Conservation (phyloP, 2,113 vertebrate genomes). For the Platichthys flesus region DNA sequence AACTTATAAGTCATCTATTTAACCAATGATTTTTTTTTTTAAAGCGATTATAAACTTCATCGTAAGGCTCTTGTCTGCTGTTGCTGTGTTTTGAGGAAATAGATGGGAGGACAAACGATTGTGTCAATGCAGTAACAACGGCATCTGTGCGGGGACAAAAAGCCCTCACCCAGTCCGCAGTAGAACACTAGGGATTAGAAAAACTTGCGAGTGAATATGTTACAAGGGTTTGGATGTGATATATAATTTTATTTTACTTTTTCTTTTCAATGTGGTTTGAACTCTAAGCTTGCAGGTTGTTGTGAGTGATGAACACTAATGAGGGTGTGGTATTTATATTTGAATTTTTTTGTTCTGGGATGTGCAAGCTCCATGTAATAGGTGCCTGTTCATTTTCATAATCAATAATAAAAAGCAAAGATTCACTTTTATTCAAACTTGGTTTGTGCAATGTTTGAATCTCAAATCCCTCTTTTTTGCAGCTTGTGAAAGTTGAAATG, state of each 20-base stretch:
- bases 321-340: conserved; percentile 79
- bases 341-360: conserved; percentile 76
- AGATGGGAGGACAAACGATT: conserved; percentile 30
- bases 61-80: conserved; percentile 44
- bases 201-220: conserved; percentile 49
- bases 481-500: neutral
- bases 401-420: conserved; percentile 82
- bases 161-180: conserved; percentile 43
- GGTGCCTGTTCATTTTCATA: conserved; percentile 85
- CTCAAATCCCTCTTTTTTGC: neutral
- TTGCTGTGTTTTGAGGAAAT: conserved; percentile 35
- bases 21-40: conserved; percentile 51
- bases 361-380: conserved; percentile 83
- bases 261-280: conserved; percentile 70
- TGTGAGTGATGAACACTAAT: conserved; percentile 76
- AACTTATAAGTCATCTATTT: conserved; percentile 66
- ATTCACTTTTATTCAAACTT: conserved; percentile 76
- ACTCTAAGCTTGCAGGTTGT: conserved; percentile 76
- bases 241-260: conserved; percentile 21
- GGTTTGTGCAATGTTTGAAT: conserved; percentile 16
- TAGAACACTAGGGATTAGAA: conserved; percentile 48
- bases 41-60: conserved; percentile 23
- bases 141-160: conserved; percentile 40
- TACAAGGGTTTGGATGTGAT: conserved; percentile 53
- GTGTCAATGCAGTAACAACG: conserved; percentile 55